Percentiles rank a stretch among this genome's conserved stretches.
Conservation (phyloP, 2,113 vertebrate genomes). For the Perognathus longimembris region DNA sequence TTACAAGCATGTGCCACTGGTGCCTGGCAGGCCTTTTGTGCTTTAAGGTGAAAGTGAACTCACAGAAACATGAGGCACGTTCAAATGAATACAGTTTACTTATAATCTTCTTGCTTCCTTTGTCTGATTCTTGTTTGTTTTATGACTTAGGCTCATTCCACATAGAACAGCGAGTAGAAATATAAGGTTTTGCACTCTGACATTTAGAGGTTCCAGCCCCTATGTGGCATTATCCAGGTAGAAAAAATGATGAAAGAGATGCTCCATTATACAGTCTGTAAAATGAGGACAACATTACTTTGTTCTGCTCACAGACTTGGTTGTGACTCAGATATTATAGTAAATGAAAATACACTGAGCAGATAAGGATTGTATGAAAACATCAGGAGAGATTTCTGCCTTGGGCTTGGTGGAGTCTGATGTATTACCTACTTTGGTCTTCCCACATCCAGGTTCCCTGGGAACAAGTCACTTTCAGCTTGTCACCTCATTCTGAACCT, state of each 20-base stretch:
- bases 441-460: background rate
- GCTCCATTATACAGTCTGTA: background rate
- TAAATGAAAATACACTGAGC: constrained; percentile 23
- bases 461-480: background rate
- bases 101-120: constrained; percentile 4
- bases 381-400: background rate
- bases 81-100: background rate
- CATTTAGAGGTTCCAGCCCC: background rate
- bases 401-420: background rate
- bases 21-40: background rate
- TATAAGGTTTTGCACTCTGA: background rate
- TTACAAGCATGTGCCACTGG: too few species aligned
- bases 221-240: background rate
- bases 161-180: background rate
- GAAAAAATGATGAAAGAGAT: background rate
- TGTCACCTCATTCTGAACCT: background rate
- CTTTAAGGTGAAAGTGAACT: background rate
- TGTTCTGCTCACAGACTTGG: background rate
- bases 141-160: background rate
- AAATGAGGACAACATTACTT: background rate
- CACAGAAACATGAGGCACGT: background rate
- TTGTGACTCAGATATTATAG: background rate
- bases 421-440: background rate
- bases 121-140: background rate
- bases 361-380: background rate